These are phyloP conservation scores for Drosophila anceps DNA, from an alignment of 2,888 invertebrate species.

Conservation along the genomic window DNA sequence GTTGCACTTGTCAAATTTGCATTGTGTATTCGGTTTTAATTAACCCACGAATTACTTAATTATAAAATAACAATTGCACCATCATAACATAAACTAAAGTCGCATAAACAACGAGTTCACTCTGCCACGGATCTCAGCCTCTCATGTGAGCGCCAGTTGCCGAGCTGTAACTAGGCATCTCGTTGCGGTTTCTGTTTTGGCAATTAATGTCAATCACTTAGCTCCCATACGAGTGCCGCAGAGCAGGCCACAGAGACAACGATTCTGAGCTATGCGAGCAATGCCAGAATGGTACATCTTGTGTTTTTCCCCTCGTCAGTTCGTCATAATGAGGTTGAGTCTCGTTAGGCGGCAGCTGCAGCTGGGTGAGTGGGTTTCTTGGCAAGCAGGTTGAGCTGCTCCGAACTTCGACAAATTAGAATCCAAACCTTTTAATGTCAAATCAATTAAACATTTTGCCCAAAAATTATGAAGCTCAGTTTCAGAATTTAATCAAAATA, in stretches of 20 bases:
- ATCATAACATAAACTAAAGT: slow-evolving; percentile 22
- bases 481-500: slow-evolving; percentile 1
- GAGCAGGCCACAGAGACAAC: slow-evolving; percentile 3
- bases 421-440: slow-evolving; percentile 67
- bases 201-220: slow-evolving; percentile 78
- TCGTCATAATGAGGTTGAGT: slow-evolving; percentile 30
- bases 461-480: slow-evolving; percentile 35
- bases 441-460: slow-evolving; percentile 63
- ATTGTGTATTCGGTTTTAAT: slow-evolving; percentile 58
- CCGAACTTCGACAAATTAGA: slow-evolving; percentile 41
- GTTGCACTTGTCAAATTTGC: slow-evolving; percentile 60
- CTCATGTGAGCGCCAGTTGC: slow-evolving; percentile 28
- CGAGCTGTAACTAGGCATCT: slow-evolving; percentile 1
- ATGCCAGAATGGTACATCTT: slow-evolving; percentile 19
- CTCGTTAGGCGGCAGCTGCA: background rate
- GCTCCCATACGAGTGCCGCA: slow-evolving; percentile 32
- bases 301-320: slow-evolving; percentile 8
- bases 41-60: slow-evolving; percentile 69
- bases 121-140: slow-evolving; percentile 22
- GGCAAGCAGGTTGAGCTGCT: slow-evolving; percentile 19
- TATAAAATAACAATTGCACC: slow-evolving; percentile 57
- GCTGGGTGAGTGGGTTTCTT: slow-evolving; percentile 10
- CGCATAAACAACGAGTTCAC: slow-evolving; percentile 58
- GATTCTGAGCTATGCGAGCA: slow-evolving; percentile 43
- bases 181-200: slow-evolving; percentile 26